Base-by-base conservation (phyloP, 2,797 vertebrate species). In the Gymnodraco acuticeps region DNA sequence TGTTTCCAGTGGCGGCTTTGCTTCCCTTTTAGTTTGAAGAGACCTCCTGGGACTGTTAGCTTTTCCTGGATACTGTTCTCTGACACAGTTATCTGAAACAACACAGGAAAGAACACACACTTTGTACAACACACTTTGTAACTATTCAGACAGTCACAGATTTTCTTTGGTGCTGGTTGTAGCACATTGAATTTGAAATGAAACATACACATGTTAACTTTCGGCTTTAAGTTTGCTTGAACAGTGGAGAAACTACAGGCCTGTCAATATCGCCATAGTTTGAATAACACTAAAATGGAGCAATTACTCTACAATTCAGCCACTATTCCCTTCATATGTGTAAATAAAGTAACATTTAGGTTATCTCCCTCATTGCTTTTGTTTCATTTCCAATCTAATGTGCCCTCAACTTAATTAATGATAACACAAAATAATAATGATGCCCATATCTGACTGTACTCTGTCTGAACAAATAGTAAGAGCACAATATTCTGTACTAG, bases 331-430 rank as follows among this genome's bases (percentile, higher is more conserved):
- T 23, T 15, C 23, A 52, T 56, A 27, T 58, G 14, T 48, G 12
- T 19, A 16, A 53, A 43, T 54, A 43, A n/a, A n/a, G 13, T 38
- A 3, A 20, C 11, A 12, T 15, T 9, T 33, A 38, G 23, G 50
- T 53, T 33, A 66, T 8, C 6, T 53, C 51, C 46, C 15, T 43
- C 15, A 16, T 16, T 27, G 19, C 43, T 3, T n/a, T 55, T 47
- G 27, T 38, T 46, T 67, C 0, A 43, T 65, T 67, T 56, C 17
- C 23, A 20, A 53, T 66, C 38, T n/a, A 52, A 15, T 51, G 48
- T 20, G 48, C n/a, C 41, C 20, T 54, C 33, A 48, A 47, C 27
- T 56, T 2, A 48, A 15, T 38, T 2, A 38, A 59, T 20, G 20
- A 41, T n/a, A 23, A 23, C 12, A 33, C 15, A 5, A 27, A 27